Evolutionary conservation across 2,797 vertebrate genomes (phyloP).

Genomic region (Orestias chungarensis): DNA sequence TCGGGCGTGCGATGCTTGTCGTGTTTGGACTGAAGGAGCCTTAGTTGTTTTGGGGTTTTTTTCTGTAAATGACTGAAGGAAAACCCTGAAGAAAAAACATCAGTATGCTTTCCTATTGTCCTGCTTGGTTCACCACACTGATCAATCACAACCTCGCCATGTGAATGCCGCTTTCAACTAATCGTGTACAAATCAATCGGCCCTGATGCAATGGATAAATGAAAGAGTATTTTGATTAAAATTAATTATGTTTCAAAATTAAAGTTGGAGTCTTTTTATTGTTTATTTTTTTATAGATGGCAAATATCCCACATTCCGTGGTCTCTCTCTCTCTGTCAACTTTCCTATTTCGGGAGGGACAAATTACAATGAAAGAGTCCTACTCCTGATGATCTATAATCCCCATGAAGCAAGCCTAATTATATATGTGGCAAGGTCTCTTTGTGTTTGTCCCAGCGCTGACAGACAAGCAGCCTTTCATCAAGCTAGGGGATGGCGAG

Average conservation of each 20-base stretch:
- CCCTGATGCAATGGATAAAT: conserved; percentile 56
- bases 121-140: conserved; percentile 1
- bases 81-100: neutral
- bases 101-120: neutral
- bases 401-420: conserved; percentile 69
- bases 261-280: conserved; percentile 11
- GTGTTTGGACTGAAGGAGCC: neutral
- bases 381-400: conserved; percentile 67
- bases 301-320: conserved; percentile 50
- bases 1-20: neutral
- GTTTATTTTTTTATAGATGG: conserved; percentile 28
- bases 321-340: conserved; percentile 53
- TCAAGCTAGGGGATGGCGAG: conserved; percentile 70
- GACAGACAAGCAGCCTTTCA: conserved; percentile 74
- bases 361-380: conserved; percentile 63
- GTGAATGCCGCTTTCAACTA: conserved; percentile 38
- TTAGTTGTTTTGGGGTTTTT: no score
- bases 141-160: conserved; percentile 35
- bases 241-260: conserved; percentile 71
- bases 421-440: conserved; percentile 68
- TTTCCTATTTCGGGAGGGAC: conserved; percentile 57
- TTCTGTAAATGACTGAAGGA: conserved; percentile 2
- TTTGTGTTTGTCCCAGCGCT: conserved; percentile 57
- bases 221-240: conserved; percentile 68
- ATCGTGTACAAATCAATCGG: conserved; percentile 67